Evolutionary conservation across 2,113 vertebrate genomes (phyloP), one percentile per base, ranked within the genome.

Genomic region (Hippotragus niger): DNA sequence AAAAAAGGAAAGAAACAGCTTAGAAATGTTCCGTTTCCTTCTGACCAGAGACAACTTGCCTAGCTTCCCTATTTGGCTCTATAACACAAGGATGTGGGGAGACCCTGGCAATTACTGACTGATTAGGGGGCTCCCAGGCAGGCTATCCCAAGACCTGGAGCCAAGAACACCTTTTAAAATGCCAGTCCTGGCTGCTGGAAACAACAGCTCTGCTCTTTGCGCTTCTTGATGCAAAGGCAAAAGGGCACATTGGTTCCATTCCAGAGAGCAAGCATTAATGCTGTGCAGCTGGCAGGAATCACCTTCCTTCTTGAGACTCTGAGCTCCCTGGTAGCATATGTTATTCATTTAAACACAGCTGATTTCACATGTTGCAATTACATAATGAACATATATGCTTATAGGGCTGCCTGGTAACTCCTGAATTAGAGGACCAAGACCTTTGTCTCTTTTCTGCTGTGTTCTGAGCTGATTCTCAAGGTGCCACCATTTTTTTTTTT

Each of bases 331-430:
- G n/a, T 81, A 97, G 12, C 67, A 86, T 92, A 83, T 0, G 7
- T 33, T 93, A 74, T 31, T 88, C 97, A 90, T 64, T 52, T 98
- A 90, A 98, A 96, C 81, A 89, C 93, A 92, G 12, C 43, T 94
- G 74, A 80, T 88, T 93, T 98, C 89, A 91, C 25, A 53, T 96
- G 5, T 64, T 96, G 81, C 36, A 97, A 52, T 60, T 93, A 16
- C 57, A 94, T 29, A 40, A 58, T 92, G 33, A 93, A 3, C 71
- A 64, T 80, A 21, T 31, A 96, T 90, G 87, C 76, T 23, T 4
- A 95, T 85, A 82, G 85, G 43, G 9, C 57, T 45, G 5, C 60
- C 57, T 33, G 62, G 81, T 97, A 74, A 91, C 25, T 95, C 97
- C 25, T 1, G 4, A 83, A 7, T 97, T 96, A 95, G 64, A 36